Evolutionary conservation across 2,797 vertebrate species (phyloP).

Genomic region (Xenops minutus): DNA sequence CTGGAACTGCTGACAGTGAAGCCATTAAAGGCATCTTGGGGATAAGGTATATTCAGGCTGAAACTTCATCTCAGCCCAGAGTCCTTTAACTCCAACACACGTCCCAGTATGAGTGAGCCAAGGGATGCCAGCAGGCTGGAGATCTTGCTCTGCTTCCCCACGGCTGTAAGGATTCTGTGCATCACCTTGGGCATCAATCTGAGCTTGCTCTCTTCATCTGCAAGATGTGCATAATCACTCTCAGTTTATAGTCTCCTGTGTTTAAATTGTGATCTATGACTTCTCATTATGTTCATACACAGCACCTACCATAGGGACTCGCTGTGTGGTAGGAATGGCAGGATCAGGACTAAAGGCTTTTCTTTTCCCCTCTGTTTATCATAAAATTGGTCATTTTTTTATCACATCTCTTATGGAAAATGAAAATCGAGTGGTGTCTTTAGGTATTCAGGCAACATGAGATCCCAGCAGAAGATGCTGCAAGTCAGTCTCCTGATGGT

Average conservation of each 20-base stretch:
- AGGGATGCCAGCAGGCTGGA: not conserved
- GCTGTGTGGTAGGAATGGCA: not conserved
- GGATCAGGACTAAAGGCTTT: not conserved
- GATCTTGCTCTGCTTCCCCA: not conserved
- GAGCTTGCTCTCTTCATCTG: not conserved
- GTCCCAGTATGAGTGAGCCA: not conserved
- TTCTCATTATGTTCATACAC: not conserved
- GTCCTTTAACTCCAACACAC: not conserved
- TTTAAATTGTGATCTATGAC: not conserved
- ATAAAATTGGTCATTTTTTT: conserved; percentile 33
- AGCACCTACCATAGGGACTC: not conserved
- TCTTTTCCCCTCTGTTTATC: not conserved
- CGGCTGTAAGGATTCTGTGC: not conserved
- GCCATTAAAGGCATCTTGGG: not conserved
- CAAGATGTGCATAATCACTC: not conserved
- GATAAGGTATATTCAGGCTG: not conserved
- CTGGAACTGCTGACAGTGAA: not conserved
- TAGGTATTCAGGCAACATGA: not conserved
- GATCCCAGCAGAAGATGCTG: conserved; percentile 22
- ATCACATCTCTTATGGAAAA: not conserved
- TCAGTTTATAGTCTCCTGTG: not conserved
- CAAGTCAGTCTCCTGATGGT: conserved; percentile 32
- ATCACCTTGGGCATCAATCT: not conserved
- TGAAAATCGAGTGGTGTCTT: not conserved
- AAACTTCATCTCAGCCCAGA: not conserved